These are phyloP conservation scores for Felis catus DNA, from an alignment of 2,113 vertebrate genomes.

Conservation along the genomic window DNA sequence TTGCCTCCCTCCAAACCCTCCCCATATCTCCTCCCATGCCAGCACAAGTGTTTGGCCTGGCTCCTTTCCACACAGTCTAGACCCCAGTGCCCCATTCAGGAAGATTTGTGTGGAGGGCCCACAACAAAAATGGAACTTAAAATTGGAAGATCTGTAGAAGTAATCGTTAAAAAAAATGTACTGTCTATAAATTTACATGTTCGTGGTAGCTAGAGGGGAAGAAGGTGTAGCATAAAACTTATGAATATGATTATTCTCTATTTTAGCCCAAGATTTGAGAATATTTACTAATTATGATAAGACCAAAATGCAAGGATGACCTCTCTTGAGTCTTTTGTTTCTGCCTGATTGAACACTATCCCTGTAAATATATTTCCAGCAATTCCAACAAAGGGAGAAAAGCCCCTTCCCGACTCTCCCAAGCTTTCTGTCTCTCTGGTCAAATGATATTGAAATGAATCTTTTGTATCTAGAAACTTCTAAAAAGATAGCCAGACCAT, in stretches of 20 bases:
- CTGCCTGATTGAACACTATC: not conserved
- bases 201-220: not conserved
- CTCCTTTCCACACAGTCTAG: not conserved
- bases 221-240: not conserved
- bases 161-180: not conserved
- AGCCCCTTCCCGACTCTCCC: not conserved
- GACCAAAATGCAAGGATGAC: not conserved
- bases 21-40: not conserved
- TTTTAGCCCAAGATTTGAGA: not conserved
- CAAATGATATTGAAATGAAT: conserved; percentile 14
- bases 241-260: not conserved
- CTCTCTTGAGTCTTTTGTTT: not conserved
- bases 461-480: conserved; percentile 17
- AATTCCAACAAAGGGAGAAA: not conserved
- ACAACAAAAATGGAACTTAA: not conserved
- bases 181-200: not conserved
- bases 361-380: not conserved
- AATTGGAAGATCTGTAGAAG: not conserved
- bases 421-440: not conserved
- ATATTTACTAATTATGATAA: not conserved
- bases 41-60: not conserved
- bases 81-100: not conserved
- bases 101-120: not conserved
- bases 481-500: not conserved
- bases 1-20: not conserved